Evolutionary conservation across 2,113 vertebrate genomes (phyloP).

Genomic region (Gnathonemus echidnorhynchus): DNA sequence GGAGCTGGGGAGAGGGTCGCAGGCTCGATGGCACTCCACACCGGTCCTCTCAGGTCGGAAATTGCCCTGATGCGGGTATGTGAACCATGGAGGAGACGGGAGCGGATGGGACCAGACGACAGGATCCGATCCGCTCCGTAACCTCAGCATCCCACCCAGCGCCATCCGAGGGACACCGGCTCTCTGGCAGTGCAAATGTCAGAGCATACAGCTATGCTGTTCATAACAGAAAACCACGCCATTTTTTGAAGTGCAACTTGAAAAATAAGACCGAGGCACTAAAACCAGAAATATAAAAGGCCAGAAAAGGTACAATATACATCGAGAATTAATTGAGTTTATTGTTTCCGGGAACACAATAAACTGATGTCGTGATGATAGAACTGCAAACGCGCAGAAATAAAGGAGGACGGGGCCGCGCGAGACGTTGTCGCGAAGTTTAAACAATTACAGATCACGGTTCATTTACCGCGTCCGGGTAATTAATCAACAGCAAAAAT

Average conservation of each 20-base stretch:
- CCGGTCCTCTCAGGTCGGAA: background rate
- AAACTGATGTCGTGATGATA: background rate
- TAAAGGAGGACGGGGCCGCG: background rate
- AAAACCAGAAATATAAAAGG: background rate
- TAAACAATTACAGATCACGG: background rate
- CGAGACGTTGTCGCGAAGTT: background rate
- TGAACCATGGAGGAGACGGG: background rate
- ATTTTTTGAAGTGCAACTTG: background rate
- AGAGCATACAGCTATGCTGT: background rate
- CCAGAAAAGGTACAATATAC: background rate
- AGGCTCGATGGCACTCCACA: background rate
- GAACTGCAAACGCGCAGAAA: background rate
- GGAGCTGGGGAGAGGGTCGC: background rate
- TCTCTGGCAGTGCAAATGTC: background rate
- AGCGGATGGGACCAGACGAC: background rate
- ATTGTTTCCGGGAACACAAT: background rate
- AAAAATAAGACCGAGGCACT: background rate
- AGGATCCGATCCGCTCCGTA: background rate
- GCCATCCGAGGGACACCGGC: background rate
- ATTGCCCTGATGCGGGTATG: background rate
- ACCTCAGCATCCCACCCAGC: background rate
- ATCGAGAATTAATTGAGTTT: background rate
- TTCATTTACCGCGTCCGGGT: background rate
- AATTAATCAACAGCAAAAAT: background rate
- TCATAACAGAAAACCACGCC: background rate